Evolutionary conservation across 2,113 vertebrate species (phyloP).

Genomic region (Paralichthys olivaceus): DNA sequence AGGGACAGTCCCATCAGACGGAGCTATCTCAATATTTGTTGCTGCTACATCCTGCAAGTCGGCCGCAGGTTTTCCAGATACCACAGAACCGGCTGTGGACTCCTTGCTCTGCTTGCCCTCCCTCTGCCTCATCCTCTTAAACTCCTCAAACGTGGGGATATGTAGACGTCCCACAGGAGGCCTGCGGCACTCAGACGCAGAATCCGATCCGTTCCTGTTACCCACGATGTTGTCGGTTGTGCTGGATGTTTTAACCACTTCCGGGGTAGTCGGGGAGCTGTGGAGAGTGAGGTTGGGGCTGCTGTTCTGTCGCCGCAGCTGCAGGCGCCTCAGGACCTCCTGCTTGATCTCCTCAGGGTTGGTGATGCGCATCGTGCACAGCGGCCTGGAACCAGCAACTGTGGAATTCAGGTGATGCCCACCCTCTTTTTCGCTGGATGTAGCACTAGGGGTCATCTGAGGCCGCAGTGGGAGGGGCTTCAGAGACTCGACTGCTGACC

Average conservation of each 20-base stretch:
- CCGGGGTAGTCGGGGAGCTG: slow-evolving; percentile 55
- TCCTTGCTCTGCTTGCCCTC: slow-evolving; percentile 50
- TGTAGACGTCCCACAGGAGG: slow-evolving; percentile 79
- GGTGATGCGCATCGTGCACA: slow-evolving; percentile 67
- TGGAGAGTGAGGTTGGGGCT: slow-evolving; percentile 83
- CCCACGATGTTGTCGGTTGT: slow-evolving; percentile 78
- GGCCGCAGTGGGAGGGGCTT: slow-evolving; percentile 83
- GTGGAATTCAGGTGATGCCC: slow-evolving; percentile 25
- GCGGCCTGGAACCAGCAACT: slow-evolving; percentile 51
- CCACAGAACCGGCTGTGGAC: slow-evolving; percentile 31
- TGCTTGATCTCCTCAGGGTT: slow-evolving; percentile 88
- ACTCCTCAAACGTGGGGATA: slow-evolving; percentile 91
- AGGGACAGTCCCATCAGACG: background rate
- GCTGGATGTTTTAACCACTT: slow-evolving; percentile 73
- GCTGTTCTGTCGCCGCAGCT: slow-evolving; percentile 88
- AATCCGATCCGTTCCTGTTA: slow-evolving; percentile 34
- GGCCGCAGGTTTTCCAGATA: slow-evolving; percentile 11
- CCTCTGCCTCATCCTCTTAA: slow-evolving; percentile 88
- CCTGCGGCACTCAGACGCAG: slow-evolving; percentile 64
- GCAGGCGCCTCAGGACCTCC: slow-evolving; percentile 85
- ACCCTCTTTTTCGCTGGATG: slow-evolving; percentile 50
- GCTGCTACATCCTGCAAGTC: background rate
- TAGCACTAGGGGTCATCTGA: slow-evolving; percentile 64
- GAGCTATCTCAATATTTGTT: background rate
- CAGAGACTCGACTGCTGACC: slow-evolving; percentile 77